A percentile compares a stretch with the other conserved stretches of the same genome.
Conservation (phyloP, 1,140 invertebrate species). For the Oryctes rhinoceros region DNA sequence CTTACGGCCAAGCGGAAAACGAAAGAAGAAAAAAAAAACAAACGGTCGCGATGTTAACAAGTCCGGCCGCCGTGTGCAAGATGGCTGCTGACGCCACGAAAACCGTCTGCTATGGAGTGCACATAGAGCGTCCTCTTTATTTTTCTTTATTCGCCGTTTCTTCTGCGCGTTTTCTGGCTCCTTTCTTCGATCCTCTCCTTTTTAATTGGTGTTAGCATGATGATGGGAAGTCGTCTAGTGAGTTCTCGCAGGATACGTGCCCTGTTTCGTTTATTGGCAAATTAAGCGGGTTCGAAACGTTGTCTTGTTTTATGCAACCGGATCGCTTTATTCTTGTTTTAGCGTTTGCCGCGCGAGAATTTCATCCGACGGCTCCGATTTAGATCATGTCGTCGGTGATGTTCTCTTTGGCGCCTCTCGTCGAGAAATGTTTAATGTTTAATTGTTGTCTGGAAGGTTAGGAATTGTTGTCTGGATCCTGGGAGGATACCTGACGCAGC, state of each 20-base stretch:
- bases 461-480: not conserved
- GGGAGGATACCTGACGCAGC: not conserved
- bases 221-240: constrained; percentile 53
- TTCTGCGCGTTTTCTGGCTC: not conserved
- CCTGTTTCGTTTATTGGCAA: constrained; percentile 52
- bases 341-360: not conserved
- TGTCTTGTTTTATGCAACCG: not conserved
- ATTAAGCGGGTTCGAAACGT: constrained; percentile 40
- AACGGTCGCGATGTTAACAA: constrained; percentile 53
- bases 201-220: constrained; percentile 57
- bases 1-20: constrained; percentile 20
- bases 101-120: constrained; percentile 48
- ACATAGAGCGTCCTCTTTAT: not conserved
- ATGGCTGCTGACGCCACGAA: constrained; percentile 55
- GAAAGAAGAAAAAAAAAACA: constrained; percentile 8
- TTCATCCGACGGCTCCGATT: constrained; percentile 2
- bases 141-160: not conserved
- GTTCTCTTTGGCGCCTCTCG: constrained; percentile 9
- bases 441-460: constrained; percentile 18
- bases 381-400: not conserved
- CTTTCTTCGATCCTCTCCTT: not conserved
- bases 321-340: not conserved
- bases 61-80: constrained; percentile 54
- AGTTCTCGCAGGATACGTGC: constrained; percentile 50
- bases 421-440: constrained; percentile 23